A percentile compares a stretch with the other conserved stretches of the same genome.
These are phyloP conservation scores for Cydia fagiglandana DNA, from an alignment of 1,140 invertebrate species.

Conservation along the genomic window DNA sequence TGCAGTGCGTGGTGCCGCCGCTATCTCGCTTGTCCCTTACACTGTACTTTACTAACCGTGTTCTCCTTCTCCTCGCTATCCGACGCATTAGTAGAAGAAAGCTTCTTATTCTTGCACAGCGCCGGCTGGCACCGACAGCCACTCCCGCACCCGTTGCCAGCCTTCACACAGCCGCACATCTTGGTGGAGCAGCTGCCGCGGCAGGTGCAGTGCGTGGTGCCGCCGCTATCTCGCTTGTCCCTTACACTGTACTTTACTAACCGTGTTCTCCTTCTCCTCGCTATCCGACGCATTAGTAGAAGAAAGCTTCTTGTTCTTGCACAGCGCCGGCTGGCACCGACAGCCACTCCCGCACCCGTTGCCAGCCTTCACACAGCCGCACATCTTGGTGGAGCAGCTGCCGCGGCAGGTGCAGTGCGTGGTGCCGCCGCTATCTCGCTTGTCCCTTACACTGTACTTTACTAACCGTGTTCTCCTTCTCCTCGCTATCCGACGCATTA, in stretches of 20 bases:
- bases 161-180: conserved; percentile 81
- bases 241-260: conserved; percentile 70
- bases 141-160: conserved; percentile 63
- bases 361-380: conserved; percentile 80
- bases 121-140: conserved; percentile 66
- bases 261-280: conserved; percentile 70
- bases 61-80: conserved; percentile 72
- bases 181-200: conserved; percentile 70
- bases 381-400: conserved; percentile 78
- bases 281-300: conserved; percentile 45
- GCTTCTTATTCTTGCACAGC: conserved; percentile 75
- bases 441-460: conserved; percentile 67
- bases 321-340: conserved; percentile 73
- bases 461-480: conserved; percentile 70
- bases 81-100: conserved; percentile 39
- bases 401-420: no score
- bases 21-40: conserved; percentile 75
- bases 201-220: no score
- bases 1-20: conserved; percentile 63
- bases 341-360: conserved; percentile 58
- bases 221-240: conserved; percentile 39
- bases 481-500: conserved; percentile 53
- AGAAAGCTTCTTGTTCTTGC: conserved; percentile 71
- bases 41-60: conserved; percentile 54
- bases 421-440: conserved; percentile 32